A percentile compares a stretch with the other conserved stretches of the same genome.
These are phyloP conservation scores for Egretta garzetta DNA, from an alignment of 2,113 vertebrate species.

Conservation along the genomic window DNA sequence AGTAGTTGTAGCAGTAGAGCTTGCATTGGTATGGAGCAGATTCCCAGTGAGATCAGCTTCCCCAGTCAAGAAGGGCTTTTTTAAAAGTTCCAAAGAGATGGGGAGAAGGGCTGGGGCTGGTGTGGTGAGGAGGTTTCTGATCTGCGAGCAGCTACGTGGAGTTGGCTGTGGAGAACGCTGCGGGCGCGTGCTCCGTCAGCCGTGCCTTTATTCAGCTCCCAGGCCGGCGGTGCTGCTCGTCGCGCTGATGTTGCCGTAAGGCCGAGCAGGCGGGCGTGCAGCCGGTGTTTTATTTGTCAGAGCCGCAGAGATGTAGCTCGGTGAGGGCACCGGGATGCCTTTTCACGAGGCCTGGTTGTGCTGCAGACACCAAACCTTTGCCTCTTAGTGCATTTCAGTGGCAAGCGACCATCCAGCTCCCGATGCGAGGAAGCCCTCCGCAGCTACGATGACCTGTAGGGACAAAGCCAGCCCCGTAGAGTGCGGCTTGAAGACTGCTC, in stretches of 20 bases:
- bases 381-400: not conserved
- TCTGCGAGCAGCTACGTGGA: not conserved
- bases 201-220: not conserved
- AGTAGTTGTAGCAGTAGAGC: not conserved
- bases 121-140: not conserved
- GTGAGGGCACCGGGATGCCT: not conserved
- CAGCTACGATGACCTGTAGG: not conserved
- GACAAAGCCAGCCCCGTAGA: not conserved
- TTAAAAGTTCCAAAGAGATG: not conserved
- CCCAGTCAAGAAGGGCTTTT: not conserved
- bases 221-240: fast-evolving
- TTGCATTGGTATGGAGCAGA: not conserved
- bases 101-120: not conserved
- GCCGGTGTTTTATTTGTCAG: not conserved
- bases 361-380: not conserved
- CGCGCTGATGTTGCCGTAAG: fast-evolving
- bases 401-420: not conserved
- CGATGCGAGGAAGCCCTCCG: not conserved
- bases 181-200: fast-evolving
- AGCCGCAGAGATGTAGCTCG: not conserved
- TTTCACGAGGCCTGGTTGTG: not conserved
- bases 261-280: not conserved
- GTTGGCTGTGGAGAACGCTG: not conserved
- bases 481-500: not conserved
- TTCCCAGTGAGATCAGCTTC: not conserved